Evolutionary conservation across 2,797 vertebrate genomes (phyloP).

Genomic region (Ctenopoma multispine): DNA sequence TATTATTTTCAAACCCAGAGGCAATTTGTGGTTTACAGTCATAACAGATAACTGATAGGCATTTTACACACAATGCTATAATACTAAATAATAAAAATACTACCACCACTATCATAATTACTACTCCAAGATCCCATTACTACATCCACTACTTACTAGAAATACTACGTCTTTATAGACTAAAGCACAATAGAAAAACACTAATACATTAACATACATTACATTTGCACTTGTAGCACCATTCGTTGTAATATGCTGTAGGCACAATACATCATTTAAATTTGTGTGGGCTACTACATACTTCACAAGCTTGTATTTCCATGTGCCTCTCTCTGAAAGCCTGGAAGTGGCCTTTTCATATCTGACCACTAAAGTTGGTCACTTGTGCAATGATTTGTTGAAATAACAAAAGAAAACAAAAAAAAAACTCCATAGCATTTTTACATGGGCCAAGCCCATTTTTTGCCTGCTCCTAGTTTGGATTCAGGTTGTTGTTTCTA

Average conservation of each 20-base stretch:
- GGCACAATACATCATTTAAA: constrained; percentile 63
- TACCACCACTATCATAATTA: constrained; percentile 42
- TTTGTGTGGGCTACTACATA: constrained; percentile 44
- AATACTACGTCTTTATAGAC: constrained; percentile 32
- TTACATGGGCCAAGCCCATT: constrained; percentile 25
- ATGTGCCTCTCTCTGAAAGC: constrained; percentile 66
- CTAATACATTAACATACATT: constrained; percentile 66
- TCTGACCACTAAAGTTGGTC: constrained; percentile 31
- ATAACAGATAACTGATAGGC: constrained; percentile 60
- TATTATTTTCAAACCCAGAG: constrained; percentile 75
- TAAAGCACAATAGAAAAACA: constrained; percentile 61
- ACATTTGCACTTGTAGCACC: constrained; percentile 73
- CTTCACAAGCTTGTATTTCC: constrained; percentile 65
- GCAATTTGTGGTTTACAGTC: constrained; percentile 69
- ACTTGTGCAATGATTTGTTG: constrained; percentile 56
- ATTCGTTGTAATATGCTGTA: constrained; percentile 52
- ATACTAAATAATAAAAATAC: constrained; percentile 31
- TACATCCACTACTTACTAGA: constrained; percentile 43
- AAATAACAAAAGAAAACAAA: background rate
- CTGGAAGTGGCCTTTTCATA: constrained; percentile 43
- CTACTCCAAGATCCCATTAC: constrained; percentile 28
- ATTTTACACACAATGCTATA: constrained; percentile 55
- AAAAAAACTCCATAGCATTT: constrained; percentile 36
- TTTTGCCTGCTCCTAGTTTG: constrained; percentile 34
- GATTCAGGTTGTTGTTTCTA: constrained; percentile 47